Conservation (phyloP, 30 jellyfish, hydroid and myxozoan species). For the Phacellophora camtschatica region DNA sequence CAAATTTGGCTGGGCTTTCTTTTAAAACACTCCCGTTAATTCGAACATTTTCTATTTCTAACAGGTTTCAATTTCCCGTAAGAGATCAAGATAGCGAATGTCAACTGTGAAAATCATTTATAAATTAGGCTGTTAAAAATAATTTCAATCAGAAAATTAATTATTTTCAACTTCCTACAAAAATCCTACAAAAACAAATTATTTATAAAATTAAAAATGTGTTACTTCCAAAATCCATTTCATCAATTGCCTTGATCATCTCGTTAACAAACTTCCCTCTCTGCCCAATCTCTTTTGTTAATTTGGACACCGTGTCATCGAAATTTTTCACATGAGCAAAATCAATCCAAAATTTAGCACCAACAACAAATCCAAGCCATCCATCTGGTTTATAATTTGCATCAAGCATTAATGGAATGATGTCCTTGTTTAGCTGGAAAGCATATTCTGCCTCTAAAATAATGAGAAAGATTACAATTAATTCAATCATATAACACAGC, state of each 20-base stretch:
- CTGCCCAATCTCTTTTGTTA: conserved; percentile 43
- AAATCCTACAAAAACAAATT: background rate
- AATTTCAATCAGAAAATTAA: background rate
- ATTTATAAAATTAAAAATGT: no score
- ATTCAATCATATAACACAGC: no score
- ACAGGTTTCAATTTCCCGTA: no score
- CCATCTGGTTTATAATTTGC: conserved; percentile 79
- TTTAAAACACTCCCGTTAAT: no score
- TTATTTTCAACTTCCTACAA: background rate
- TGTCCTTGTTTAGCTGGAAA: conserved; percentile 68
- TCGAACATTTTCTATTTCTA: no score
- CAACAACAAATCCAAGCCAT: conserved; percentile 77
- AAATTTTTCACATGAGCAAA: conserved; percentile 1
- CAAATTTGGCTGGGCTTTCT: no score
- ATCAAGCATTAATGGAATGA: conserved; percentile 77
- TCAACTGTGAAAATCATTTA: no score
- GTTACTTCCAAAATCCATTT: conserved; percentile 41
- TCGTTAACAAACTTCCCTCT: conserved; percentile 40
- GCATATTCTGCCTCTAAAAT: conserved; percentile 80
- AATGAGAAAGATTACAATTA: background rate
- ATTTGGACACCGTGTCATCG: conserved; percentile 9
- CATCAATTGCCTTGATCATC: conserved; percentile 30
- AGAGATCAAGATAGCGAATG: background rate
- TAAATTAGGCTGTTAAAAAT: no score
- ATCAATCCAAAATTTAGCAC: conserved; percentile 77